Evolutionary conservation across 1,140 invertebrate species (phyloP), one percentile per base, ranked within the genome.

Genomic region (Asobara japonica): DNA sequence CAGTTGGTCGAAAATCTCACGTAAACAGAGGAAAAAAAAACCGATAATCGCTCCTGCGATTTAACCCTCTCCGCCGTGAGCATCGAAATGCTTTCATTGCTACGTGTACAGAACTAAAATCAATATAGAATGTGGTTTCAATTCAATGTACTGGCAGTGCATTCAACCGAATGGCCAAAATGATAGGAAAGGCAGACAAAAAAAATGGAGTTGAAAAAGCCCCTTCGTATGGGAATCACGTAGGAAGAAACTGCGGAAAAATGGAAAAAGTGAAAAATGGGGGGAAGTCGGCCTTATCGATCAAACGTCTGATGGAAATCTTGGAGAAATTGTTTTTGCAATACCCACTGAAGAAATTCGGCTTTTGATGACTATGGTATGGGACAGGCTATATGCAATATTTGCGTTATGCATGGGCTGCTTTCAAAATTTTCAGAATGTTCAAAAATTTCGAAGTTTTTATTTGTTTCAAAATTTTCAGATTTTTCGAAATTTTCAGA

Each of bases 81-180:
- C 41, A 45, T 45, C 41, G 18, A 45, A 45, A 45, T 45, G 41
- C 41, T 45, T 45, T 45, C 41, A 45, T 45, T 13, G 41, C 41
- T 16, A 45, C 41, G 41, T 45, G 41, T 45, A 45, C 41, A 45
- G 41, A 45, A 16, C n/a, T 45, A 45, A 56, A 56, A 27, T 56
- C 51, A 56, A 56, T 56, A 56, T 20, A 8, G 51, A 56, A 56
- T 56, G 51, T 56, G 22, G 18, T 56, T 27, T 56, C 20, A 56
- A 27, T 56, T 3, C 22, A 56, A 56, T 56, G 18, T 56, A 22
- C 13, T 22, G 11, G 51, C 5, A 56, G 51, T 56, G 22, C 51
- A 56, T 25, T 27, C 51, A 25, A 22, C 22, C 22, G 22, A 27
- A 22, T 56, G 51, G 7, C 18, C 11, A 56, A 56, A 56, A 56